A percentile compares a stretch with the other conserved stretches of the same genome.
Conservation (phyloP, 1,140 invertebrate genomes). For the Trichonephila clavata region DNA sequence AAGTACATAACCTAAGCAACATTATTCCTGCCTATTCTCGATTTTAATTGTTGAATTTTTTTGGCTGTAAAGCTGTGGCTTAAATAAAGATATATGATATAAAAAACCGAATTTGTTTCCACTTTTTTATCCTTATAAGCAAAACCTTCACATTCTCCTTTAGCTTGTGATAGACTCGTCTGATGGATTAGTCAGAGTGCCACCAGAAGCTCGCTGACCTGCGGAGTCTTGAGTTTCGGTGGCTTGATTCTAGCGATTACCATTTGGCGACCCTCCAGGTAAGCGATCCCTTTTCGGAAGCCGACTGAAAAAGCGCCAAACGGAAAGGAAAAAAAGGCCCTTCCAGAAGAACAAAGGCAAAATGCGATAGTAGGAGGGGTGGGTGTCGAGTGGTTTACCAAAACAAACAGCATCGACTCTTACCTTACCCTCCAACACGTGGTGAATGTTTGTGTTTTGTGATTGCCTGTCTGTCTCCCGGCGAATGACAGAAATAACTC, state of each 20-base stretch:
- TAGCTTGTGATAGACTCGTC: not conserved
- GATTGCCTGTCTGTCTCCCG: slow-evolving; percentile 21
- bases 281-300: slow-evolving; percentile 25
- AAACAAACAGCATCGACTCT: slow-evolving; percentile 13
- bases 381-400: not conserved
- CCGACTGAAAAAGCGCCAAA: slow-evolving; percentile 35
- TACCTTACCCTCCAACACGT: slow-evolving; percentile 26
- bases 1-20: too few relatives aligned
- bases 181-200: not conserved
- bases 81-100: too few relatives aligned
- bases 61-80: too few relatives aligned
- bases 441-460: slow-evolving; percentile 18
- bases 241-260: slow-evolving; percentile 35
- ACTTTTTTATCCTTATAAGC: too few relatives aligned
- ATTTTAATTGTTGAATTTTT: too few relatives aligned
- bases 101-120: too few relatives aligned
- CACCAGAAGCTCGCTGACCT: not conserved
- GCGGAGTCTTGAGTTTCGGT: not conserved
- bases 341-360: slow-evolving; percentile 4
- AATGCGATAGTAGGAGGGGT: not conserved
- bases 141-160: too few relatives aligned
- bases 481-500: slow-evolving; percentile 26
- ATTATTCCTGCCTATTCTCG: too few relatives aligned
- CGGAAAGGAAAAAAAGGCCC: not conserved
- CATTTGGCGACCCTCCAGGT: slow-evolving; percentile 29